phyloP scores from a whole-genome alignment of 2,888 invertebrate species.

The Rhingia campestris region DNA sequence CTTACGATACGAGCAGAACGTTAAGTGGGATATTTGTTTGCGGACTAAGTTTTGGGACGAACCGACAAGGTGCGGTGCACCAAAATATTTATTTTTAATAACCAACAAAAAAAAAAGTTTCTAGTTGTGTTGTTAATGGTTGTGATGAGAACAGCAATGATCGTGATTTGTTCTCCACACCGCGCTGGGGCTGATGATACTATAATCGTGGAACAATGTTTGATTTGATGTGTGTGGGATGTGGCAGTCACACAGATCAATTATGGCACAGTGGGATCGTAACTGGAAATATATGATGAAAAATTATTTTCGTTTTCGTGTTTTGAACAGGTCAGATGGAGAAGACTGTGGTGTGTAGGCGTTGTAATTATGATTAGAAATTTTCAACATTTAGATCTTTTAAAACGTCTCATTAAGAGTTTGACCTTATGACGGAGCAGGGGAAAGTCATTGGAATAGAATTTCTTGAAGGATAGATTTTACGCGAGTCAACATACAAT shows the following conservation, averaged over 20 bases:
- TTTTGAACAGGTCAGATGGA: background rate
- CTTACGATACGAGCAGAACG: constrained; percentile 46
- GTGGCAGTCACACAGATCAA: constrained; percentile 55
- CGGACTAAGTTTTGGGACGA: constrained; percentile 31
- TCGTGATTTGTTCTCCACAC: constrained; percentile 28
- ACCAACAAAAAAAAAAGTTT: constrained; percentile 14
- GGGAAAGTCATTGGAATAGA: too few relatives aligned
- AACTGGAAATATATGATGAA: constrained; percentile 15
- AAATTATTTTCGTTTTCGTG: constrained; percentile 1
- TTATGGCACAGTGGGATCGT: constrained; percentile 35
- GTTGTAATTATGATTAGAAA: too few relatives aligned
- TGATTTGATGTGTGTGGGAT: constrained; percentile 30
- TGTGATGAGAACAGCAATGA: constrained; percentile 48
- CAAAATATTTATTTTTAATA: constrained; percentile 53
- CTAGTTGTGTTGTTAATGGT: constrained; percentile 57
- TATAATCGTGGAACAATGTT: constrained; percentile 35
- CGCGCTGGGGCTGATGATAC: constrained; percentile 8
- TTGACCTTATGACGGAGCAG: too few relatives aligned
- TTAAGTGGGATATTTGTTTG: constrained; percentile 54
- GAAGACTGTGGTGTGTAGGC: background rate
- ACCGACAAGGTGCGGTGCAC: constrained; percentile 8
- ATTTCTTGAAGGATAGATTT: too few relatives aligned
- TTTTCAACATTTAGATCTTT: too few relatives aligned
- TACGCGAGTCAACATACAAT: too few relatives aligned
- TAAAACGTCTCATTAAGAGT: too few relatives aligned